Base-by-base conservation (phyloP, 2,113 vertebrate species). In the Dendrocopos noguchii region DNA sequence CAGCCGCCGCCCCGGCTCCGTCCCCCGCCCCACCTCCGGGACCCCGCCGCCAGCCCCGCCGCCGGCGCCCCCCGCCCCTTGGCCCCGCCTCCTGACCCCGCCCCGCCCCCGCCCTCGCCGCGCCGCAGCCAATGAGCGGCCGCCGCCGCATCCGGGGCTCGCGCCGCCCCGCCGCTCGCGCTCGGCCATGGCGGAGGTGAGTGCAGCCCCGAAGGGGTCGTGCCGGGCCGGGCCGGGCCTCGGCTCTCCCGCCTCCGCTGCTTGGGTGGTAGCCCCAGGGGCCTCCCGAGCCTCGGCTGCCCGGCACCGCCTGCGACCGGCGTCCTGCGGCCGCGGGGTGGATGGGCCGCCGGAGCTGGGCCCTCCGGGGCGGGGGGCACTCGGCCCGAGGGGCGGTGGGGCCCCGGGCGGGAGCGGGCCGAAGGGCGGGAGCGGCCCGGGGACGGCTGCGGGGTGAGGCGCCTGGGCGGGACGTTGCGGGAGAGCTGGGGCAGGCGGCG, bases 101-200 rank as follows among this genome's bases (percentile, higher is more conserved):
- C 5, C 21, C 10, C 59, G 24, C 39, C 59, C 61, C 91, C 80
- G 73, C 89, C 68, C 34, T 31, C 55, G 15, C 5, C 34, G 28
- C 60, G 19, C 31, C 12, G 6, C 61, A 87, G 91, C 97, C 96
- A 97, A 97, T 98, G 78, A 94, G 87, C 80, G 80, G 47, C 80
- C 76, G 79, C 67, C 47, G 57, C 91, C 80, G 73, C 97, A 97
- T 97, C 97, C 97, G 97, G 97, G 97, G 94, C 95, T 89, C 84
- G 92, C 91, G 82, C 74, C 75, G 92, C 71, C 87, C 50, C n/a
- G 70, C 70, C 70, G 95, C 92, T 95, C 96, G 92, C 95, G 95
- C 93, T 96, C 97, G 96, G 97, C 97, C 96, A 97, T 97, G 97
- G 96, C 96, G 96, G 97, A 97, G 97, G 97, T 97, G 97, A 97